Percentiles rank a stretch among this genome's conserved stretches.
Evolutionary conservation across 2,888 invertebrate species (phyloP).

Genomic region (Eumacrocentrus americanus): DNA sequence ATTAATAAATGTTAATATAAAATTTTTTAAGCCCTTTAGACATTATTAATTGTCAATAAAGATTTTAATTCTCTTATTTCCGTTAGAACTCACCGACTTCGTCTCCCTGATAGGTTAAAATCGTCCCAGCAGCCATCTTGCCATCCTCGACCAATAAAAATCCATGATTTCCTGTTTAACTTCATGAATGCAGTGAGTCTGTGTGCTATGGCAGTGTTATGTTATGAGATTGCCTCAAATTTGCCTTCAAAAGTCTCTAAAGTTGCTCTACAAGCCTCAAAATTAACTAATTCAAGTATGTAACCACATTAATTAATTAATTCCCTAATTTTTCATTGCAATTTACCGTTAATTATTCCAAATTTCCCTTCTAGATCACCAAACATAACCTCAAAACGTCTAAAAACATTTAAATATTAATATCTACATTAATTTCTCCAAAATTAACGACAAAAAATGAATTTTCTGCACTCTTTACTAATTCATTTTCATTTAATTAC

Average conservation of each 20-base stretch:
- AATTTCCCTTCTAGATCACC: neutral
- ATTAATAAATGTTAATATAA: neutral
- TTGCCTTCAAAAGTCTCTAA: neutral
- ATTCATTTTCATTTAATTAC: too few relatives aligned
- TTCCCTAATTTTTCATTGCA: neutral
- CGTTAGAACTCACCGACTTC: neutral
- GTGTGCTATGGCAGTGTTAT: slow-evolving; percentile 5
- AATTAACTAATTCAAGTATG: neutral
- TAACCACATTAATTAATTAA: neutral
- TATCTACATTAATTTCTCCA: too few relatives aligned
- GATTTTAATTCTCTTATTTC: too few relatives aligned
- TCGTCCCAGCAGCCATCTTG: neutral
- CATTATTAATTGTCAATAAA: too few relatives aligned
- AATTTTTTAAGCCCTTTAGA: too few relatives aligned
- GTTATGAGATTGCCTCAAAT: slow-evolving; percentile 1
- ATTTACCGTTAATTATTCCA: neutral
- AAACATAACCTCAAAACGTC: neutral
- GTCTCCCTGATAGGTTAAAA: neutral
- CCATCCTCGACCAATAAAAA: neutral
- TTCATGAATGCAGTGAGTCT: neutral
- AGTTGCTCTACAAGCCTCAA: too few relatives aligned
- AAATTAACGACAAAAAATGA: too few relatives aligned
- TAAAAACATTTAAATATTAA: neutral
- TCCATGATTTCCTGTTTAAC: neutral
- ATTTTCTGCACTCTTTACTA: too few relatives aligned